Percentiles rank a stretch among this genome's conserved stretches.
phyloP scores from a whole-genome alignment of 2,113 vertebrate species.

The Hippocampus mohnikei region DNA sequence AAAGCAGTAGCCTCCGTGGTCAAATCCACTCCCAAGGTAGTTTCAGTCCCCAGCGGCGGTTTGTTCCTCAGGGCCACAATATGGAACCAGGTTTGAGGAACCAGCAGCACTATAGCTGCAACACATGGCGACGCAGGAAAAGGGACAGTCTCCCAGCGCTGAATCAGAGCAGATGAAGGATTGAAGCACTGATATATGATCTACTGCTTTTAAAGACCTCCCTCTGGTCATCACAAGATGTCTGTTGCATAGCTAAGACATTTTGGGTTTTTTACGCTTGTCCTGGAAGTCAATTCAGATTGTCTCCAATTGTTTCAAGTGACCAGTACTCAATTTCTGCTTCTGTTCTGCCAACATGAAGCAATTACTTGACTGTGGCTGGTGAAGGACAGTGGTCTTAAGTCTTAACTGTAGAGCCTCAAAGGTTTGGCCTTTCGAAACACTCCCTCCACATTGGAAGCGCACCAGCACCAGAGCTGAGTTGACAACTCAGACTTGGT shows the following conservation, averaged over 20 bases:
- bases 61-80: conserved; percentile 61
- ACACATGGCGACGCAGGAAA: conserved; percentile 83
- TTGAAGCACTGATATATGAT: conserved; percentile 1
- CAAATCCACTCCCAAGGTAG: conserved; percentile 35
- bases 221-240: not conserved
- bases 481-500: conserved; percentile 9
- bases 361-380: conserved; percentile 4
- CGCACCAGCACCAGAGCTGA: conserved; percentile 53
- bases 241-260: conserved; percentile 9
- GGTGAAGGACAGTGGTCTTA: conserved; percentile 7
- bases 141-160: conserved; percentile 78
- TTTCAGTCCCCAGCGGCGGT: conserved; percentile 49
- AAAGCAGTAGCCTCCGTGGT: conserved; percentile 28
- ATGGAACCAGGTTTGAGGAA: conserved; percentile 70
- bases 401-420: conserved; percentile 9
- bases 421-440: conserved; percentile 18
- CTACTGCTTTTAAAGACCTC: conserved; percentile 9
- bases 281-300: conserved; percentile 7
- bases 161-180: conserved; percentile 82
- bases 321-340: not conserved
- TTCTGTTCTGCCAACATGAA: conserved; percentile 2
- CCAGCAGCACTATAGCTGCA: conserved; percentile 83
- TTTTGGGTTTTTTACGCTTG: not conserved
- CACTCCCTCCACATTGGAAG: conserved; percentile 28
- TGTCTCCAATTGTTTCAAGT: not conserved